Conservation (phyloP, 2,888 invertebrate genomes). For the Stenichneumon culpator region DNA sequence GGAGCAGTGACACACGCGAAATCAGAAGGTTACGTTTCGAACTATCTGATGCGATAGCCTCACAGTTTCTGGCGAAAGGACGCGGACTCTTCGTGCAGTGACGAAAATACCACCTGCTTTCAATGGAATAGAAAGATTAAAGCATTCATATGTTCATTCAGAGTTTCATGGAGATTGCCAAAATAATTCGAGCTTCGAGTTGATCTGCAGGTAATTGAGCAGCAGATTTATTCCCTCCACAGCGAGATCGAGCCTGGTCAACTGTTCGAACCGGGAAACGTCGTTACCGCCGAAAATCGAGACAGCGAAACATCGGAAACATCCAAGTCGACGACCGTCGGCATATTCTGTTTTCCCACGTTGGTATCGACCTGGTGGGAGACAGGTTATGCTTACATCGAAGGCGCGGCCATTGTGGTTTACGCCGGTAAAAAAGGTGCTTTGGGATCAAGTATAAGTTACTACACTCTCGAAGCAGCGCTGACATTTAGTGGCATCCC, state of each 20-base stretch:
- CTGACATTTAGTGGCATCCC: no score
- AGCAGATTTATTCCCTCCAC: constrained; percentile 89
- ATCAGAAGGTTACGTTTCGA: not conserved
- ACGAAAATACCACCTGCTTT: constrained; percentile 86
- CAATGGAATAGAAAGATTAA: constrained; percentile 29
- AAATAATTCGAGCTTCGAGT: constrained; percentile 89
- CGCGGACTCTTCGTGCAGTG: constrained; percentile 89
- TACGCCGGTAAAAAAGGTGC: not conserved
- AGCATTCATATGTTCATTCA: not conserved
- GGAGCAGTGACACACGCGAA: no score
- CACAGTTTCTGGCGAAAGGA: constrained; percentile 96
- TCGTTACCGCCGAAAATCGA: constrained; percentile 85
- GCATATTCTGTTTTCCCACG: constrained; percentile 86
- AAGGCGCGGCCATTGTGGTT: not conserved
- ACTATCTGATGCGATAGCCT: constrained; percentile 87
- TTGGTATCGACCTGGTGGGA: no score
- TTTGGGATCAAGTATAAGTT: no score
- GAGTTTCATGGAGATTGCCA: not conserved
- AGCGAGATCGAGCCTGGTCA: constrained; percentile 88
- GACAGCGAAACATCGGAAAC: no score
- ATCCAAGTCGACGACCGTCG: constrained; percentile 90
- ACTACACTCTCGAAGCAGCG: no score
- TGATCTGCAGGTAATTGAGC: constrained; percentile 88
- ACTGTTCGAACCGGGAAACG: constrained; percentile 85
- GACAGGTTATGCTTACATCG: constrained; percentile 23